phyloP scores from a whole-genome alignment of 2,797 vertebrate genomes.

The Pseudocheirus occidentalis region DNA sequence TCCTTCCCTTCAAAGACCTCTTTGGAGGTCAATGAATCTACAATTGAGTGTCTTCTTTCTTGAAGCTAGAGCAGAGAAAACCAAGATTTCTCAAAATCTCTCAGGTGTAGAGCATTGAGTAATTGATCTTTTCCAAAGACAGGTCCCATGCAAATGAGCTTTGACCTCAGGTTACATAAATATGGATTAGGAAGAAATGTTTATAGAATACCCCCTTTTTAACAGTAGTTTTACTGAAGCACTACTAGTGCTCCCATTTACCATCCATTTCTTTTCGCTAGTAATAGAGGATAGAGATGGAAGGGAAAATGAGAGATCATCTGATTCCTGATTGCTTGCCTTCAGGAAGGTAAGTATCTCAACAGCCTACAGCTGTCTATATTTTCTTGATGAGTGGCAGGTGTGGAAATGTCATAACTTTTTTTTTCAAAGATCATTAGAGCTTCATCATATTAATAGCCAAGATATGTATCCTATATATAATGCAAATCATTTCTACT shows the following conservation, averaged over 20 bases:
- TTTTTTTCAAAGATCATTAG: not conserved
- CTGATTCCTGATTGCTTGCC: not conserved
- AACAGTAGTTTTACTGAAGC: not conserved
- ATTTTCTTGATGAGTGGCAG: not conserved
- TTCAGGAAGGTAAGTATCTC: not conserved
- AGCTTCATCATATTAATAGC: constrained; percentile 34
- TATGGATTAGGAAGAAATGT: not conserved
- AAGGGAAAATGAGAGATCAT: not conserved
- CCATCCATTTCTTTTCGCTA: not conserved
- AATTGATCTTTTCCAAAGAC: not conserved
- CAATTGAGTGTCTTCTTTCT: not conserved
- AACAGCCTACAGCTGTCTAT: not conserved
- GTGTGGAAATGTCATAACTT: constrained; percentile 4
- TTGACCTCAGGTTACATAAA: not conserved
- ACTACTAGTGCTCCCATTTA: not conserved
- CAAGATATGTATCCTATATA: constrained; percentile 45
- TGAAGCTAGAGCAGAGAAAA: not conserved
- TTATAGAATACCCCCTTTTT: not conserved
- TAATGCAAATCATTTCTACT: constrained; percentile 51
- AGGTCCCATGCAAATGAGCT: not conserved
- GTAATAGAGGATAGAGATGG: not conserved
- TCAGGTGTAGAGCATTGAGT: not conserved
- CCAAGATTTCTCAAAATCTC: not conserved
- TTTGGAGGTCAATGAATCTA: too few relatives aligned
- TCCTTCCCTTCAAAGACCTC: too few relatives aligned